Conservation (phyloP, 2,797 vertebrate species). For the Epinephelus awoara region DNA sequence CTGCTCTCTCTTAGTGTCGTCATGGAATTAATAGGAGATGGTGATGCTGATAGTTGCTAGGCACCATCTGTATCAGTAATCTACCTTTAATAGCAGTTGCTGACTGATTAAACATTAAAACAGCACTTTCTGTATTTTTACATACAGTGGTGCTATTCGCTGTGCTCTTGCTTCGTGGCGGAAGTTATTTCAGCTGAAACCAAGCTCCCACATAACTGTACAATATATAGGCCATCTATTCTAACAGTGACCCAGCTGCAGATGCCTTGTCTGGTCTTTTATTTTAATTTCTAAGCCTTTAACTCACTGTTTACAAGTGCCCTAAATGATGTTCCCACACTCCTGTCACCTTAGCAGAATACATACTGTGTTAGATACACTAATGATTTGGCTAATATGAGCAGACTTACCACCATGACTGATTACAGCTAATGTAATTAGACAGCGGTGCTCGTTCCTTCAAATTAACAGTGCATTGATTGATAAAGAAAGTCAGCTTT, state of each 20-base stretch:
- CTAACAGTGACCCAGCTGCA: constrained; percentile 42
- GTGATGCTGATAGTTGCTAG: constrained; percentile 83
- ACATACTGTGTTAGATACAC: constrained; percentile 1
- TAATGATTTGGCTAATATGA: neutral
- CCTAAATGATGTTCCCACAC: neutral
- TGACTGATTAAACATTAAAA: constrained; percentile 49
- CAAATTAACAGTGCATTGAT: constrained; percentile 21
- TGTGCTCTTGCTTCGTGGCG: neutral
- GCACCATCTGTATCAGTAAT: constrained; percentile 73
- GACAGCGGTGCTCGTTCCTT: neutral
- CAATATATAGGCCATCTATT: constrained; percentile 68
- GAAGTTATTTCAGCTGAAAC: constrained; percentile 34
- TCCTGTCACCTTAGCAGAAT: neutral
- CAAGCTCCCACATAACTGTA: constrained; percentile 34
- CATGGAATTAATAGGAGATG: constrained; percentile 80
- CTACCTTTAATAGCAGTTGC: constrained; percentile 66
- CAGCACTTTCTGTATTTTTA: constrained; percentile 31
- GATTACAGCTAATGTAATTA: constrained; percentile 22
- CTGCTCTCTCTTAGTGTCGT: constrained; percentile 72
- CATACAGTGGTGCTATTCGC: neutral
- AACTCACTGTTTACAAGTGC: constrained; percentile 3
- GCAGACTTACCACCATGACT: constrained; percentile 19
- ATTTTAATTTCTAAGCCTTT: constrained; percentile 28
- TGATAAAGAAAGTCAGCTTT: constrained; percentile 34
- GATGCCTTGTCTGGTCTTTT: constrained; percentile 49